These are phyloP conservation scores for Heliconius himera DNA, from an alignment of 1,140 invertebrate species.

Conservation along the genomic window DNA sequence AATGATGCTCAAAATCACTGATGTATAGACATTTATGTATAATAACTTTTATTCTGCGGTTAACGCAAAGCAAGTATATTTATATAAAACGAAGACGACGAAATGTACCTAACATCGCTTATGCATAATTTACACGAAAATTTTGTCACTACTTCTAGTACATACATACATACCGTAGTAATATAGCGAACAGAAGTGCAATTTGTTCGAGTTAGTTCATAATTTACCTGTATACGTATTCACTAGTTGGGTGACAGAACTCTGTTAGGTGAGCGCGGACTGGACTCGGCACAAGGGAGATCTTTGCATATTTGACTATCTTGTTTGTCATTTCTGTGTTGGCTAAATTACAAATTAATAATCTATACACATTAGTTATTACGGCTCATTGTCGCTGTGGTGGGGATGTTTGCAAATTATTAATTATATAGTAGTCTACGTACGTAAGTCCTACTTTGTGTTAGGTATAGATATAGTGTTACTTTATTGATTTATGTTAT, in stretches of 20 bases:
- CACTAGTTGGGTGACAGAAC: conserved; percentile 37
- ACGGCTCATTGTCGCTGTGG: background rate
- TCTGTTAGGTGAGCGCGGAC: conserved; percentile 41
- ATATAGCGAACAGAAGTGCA: conserved; percentile 37
- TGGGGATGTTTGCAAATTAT: background rate
- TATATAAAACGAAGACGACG: too few relatives aligned
- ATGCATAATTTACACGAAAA: background rate
- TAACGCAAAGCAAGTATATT: too few relatives aligned
- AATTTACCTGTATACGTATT: conserved; percentile 57
- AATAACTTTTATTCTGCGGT: too few relatives aligned
- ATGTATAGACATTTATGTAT: too few relatives aligned
- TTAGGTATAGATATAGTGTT: background rate
- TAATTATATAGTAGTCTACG: background rate
- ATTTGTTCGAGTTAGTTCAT: conserved; percentile 54
- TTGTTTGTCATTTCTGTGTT: conserved; percentile 52
- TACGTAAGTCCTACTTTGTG: background rate
- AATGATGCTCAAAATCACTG: too few relatives aligned
- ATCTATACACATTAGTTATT: conserved; percentile 28
- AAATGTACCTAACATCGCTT: too few relatives aligned
- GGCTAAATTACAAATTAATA: conserved; percentile 36
- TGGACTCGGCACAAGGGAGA: conserved; percentile 48
- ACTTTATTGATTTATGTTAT: background rate
- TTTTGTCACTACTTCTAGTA: background rate
- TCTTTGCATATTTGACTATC: conserved; percentile 63
- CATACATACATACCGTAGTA: background rate